A percentile compares a stretch with the other conserved stretches of the same genome.
Evolutionary conservation across 2,113 vertebrate genomes (phyloP).

Genomic region (Pterocles gutturalis): DNA sequence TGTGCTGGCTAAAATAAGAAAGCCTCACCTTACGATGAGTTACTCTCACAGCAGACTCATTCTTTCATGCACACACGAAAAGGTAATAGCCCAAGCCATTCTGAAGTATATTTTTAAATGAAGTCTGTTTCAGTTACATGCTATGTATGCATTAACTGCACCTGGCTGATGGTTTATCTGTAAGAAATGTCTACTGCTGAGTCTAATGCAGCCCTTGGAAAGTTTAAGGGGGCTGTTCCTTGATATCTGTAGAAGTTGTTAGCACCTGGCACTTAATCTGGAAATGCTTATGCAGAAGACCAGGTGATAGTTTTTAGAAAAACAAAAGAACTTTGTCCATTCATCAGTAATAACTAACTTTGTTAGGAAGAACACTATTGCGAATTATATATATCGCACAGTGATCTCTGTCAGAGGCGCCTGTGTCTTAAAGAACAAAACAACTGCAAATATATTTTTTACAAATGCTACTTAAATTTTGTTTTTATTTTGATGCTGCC

Average conservation of each 20-base stretch:
- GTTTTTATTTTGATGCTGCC: neutral
- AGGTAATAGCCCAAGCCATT: neutral
- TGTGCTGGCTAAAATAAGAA: neutral
- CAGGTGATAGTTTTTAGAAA: neutral
- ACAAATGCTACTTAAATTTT: neutral
- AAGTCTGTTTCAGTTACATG: neutral
- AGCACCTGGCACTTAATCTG: neutral
- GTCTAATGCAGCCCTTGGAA: neutral
- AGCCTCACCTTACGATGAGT: neutral
- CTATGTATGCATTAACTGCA: neutral
- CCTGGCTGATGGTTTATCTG: neutral
- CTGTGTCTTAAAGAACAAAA: neutral
- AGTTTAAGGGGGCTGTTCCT: neutral
- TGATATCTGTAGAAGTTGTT: neutral
- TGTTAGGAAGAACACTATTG: neutral
- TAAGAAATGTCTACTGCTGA: neutral
- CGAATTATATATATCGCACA: neutral
- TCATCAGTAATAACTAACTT: neutral
- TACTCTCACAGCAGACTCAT: neutral
- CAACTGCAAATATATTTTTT: constrained; percentile 64
- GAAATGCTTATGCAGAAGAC: neutral
- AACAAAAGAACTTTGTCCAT: neutral
- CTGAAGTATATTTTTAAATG: neutral
- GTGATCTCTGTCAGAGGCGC: neutral
- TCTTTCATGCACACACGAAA: neutral